A percentile compares a stretch with the other conserved stretches of the same genome.
phyloP scores from a whole-genome alignment of 2,888 invertebrate species.

The Pomacea canaliculata region DNA sequence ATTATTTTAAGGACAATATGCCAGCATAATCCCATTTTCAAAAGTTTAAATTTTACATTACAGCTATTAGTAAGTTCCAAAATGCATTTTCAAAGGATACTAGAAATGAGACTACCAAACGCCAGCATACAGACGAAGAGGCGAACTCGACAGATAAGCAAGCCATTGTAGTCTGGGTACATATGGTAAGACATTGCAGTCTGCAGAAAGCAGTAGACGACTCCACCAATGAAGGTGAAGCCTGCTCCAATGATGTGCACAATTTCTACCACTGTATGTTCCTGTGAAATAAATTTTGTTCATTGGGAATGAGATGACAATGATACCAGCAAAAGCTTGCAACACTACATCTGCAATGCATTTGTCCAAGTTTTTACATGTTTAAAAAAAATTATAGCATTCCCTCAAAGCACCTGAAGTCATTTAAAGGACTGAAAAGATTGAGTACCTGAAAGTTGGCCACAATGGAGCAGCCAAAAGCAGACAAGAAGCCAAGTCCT shows the following conservation, averaged over 20 bases:
- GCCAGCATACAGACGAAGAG: slow-evolving; percentile 46
- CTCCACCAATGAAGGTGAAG: slow-evolving; percentile 83
- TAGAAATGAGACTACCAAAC: slow-evolving; percentile 41
- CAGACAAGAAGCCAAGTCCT: slow-evolving; percentile 75
- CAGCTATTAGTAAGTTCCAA: too few relatives aligned
- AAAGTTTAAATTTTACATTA: too few relatives aligned
- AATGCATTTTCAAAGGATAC: slow-evolving; percentile 49
- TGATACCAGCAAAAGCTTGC: too few relatives aligned
- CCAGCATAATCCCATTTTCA: too few relatives aligned
- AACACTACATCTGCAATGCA: too few relatives aligned
- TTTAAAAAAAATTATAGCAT: too few relatives aligned
- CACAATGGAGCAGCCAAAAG: slow-evolving; percentile 79
- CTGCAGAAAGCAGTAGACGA: slow-evolving; percentile 86
- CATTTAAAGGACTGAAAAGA: background rate
- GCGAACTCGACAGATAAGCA: slow-evolving; percentile 49
- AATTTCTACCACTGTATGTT: slow-evolving; percentile 76
- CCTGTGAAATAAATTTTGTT: slow-evolving; percentile 65
- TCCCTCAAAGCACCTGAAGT: too few relatives aligned
- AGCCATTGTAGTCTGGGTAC: slow-evolving; percentile 71
- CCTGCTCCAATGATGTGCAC: slow-evolving; percentile 81
- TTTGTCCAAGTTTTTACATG: too few relatives aligned
- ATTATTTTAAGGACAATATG: background rate
- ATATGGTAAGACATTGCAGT: slow-evolving; percentile 73
- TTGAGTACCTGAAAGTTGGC: slow-evolving; percentile 78
- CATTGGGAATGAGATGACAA: too few relatives aligned